These are phyloP conservation scores for Psilopogon haemacephalus DNA, from an alignment of 2,113 vertebrate species.

Conservation along the genomic window DNA sequence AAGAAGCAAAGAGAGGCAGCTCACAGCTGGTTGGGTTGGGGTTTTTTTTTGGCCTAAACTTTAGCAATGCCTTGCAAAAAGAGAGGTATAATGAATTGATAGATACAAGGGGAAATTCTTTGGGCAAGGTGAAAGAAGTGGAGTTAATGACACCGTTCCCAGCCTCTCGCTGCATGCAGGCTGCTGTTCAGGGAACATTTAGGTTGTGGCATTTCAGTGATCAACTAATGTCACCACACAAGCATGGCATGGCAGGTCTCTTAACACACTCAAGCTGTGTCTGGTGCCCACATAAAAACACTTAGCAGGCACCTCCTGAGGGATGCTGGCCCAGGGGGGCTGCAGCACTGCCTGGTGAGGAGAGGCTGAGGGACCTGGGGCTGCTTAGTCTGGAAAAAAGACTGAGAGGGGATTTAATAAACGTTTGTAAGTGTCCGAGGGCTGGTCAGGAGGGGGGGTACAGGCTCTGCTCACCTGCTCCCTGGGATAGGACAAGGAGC, in stretches of 20 bases:
- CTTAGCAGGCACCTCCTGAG: background rate
- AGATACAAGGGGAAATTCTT: background rate
- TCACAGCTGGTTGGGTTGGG: background rate
- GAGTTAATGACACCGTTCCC: background rate
- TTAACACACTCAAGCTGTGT: background rate
- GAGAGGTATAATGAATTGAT: background rate
- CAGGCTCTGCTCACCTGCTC: too few species aligned
- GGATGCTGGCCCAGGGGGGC: background rate
- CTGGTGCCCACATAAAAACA: background rate
- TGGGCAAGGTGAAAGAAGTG: background rate
- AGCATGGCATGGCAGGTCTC: background rate
- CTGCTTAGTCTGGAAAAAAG: too few species aligned
- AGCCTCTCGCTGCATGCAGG: background rate
- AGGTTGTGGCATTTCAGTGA: background rate
- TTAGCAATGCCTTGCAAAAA: background rate
- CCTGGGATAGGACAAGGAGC: too few species aligned
- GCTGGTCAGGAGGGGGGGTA: too few species aligned
- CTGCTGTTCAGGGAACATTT: background rate
- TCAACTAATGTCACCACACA: background rate
- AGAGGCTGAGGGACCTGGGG: too few species aligned
- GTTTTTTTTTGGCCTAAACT: background rate
- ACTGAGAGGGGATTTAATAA: too few species aligned
- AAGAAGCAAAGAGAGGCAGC: background rate
- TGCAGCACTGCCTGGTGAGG: too few species aligned
- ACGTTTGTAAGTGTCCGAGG: too few species aligned